Evolutionary conservation across 1,140 invertebrate species (phyloP), one percentile per base, ranked within the genome.

Genomic region (Diuraphis noxia): DNA sequence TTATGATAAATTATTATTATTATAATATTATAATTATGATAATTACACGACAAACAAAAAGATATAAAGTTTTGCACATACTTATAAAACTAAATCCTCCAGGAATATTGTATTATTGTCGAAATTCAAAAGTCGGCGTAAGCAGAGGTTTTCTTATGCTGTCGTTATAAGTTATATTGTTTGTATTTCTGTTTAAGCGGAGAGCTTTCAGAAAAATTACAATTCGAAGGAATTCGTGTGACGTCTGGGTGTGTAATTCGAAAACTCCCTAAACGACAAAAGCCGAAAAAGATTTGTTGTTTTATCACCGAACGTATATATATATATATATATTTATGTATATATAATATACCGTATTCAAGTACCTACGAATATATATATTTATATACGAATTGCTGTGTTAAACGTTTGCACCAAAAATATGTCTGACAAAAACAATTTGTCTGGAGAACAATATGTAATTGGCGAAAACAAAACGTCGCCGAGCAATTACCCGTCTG

Each of bases 381-480:
- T 85, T 38, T 38, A 38, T 81, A 25, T 81, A 81, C 38, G 36
- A 40, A 81, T 81, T 36, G 9, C 79, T 81, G 38, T 36, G 34
- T 38, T 19, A 81, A 81, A 40, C 79, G 79, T 81, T 36, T 9
- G 8, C 36, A 23, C 21, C 36, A 81, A 25, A 81, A 79, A 79
- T 79, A 36, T 79, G 17, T 79, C 77, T 38, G 30, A 36, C 36
- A 25, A 81, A 81, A 38, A 36, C 36, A 81, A 81, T 81, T 81
- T 81, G 79, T 81, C 79, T 36, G 7, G 38, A 38, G 79, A 81
- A 81, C 79, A 81, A 81, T 81, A 81, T 38, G 79, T 81, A 81
- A 81, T 81, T 81, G 79, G 36, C 21, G 79, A 81, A 81, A 81
- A 81, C 79, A 81, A 81, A 81, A 40, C 21, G 79, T 81, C 79